Evolutionary conservation across 2,797 vertebrate genomes (phyloP), one percentile per base, ranked within the genome.

Genomic region (Pterois miles): DNA sequence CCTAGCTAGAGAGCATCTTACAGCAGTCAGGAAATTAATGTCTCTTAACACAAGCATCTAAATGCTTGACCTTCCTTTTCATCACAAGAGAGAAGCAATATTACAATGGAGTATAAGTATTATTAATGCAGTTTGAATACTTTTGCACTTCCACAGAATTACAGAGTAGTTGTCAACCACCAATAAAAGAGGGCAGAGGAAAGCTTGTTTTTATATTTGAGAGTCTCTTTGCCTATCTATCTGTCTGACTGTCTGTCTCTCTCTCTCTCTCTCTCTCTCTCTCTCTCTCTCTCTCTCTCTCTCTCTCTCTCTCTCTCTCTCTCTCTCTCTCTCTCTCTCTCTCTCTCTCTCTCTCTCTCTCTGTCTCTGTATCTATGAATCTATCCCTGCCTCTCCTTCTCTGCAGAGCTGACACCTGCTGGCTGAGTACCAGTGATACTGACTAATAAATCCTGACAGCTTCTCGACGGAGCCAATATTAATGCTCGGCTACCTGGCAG

Each of bases 391-490:
- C 72, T 76, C 76, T 77, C 82, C 78, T 82, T 80, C 88, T 84
- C 89, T 89, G 88, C 86, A 89, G 78, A 87, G 90, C 91, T 88
- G 90, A 93, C 91, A 94, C 93, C 87, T 91, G 89, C 91, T 92
- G 92, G 91, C 88, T 83, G 89, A 91, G 88, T 81, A 89, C 88
- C 88, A 87, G 87, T 91, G 89, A 92, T 91, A 85, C 86, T 80
- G 84, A 90, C 87, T 94, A 94, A 95, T 94, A 94, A 93, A 93
- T 90, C 88, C 85, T 91, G 93, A 94, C 93, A 94, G 89, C 80
- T 86, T 91, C 87, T 89, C 18, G 67, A 86, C 71, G 60, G 71
- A 88, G 82, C 86, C 88, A 91, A 91, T 93, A 93, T 93, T 92
- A 92, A 93, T 92, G 90, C 86, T 66, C 62, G 31, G 73, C 85